Percentiles rank a stretch among this genome's conserved stretches.
These are phyloP conservation scores for Homarus gammarus DNA, from an alignment of 2,888 invertebrate genomes.

Conservation along the genomic window DNA sequence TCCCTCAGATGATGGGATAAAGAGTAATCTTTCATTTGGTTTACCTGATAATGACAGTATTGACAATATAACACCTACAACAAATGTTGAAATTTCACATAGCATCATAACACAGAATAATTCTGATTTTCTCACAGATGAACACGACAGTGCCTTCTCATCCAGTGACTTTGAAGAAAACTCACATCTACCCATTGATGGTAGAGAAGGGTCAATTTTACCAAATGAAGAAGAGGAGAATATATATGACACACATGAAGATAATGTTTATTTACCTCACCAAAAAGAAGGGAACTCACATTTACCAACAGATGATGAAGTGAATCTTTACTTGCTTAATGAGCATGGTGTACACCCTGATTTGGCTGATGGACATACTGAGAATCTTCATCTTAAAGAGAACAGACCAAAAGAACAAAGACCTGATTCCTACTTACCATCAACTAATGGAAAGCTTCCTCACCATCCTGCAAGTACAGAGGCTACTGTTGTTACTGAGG, in stretches of 20 bases:
- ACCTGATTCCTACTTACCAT: background rate
- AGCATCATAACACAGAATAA: background rate
- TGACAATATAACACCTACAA: background rate
- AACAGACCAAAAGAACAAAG: background rate
- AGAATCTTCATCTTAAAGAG: background rate
- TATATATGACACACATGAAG: background rate
- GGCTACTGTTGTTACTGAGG: background rate
- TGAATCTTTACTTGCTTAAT: background rate
- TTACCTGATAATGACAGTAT: background rate
- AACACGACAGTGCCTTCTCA: background rate
- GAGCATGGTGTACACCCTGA: background rate
- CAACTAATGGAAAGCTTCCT: conserved; percentile 6
- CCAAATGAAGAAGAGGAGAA: background rate
- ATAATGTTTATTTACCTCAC: background rate
- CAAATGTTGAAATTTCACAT: background rate
- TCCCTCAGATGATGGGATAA: background rate
- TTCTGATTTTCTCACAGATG: background rate
- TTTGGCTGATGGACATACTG: background rate
- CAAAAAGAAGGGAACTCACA: background rate
- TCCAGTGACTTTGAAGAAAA: conserved; percentile 33
- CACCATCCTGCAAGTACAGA: conserved; percentile 5
- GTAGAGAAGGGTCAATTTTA: background rate
- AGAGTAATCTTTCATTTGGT: background rate
- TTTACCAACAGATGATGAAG: conserved; percentile 15
- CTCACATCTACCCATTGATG: conserved; percentile 35